Evolutionary conservation across 1,140 invertebrate genomes (phyloP).

Genomic region (Agraylea sexmaculata): DNA sequence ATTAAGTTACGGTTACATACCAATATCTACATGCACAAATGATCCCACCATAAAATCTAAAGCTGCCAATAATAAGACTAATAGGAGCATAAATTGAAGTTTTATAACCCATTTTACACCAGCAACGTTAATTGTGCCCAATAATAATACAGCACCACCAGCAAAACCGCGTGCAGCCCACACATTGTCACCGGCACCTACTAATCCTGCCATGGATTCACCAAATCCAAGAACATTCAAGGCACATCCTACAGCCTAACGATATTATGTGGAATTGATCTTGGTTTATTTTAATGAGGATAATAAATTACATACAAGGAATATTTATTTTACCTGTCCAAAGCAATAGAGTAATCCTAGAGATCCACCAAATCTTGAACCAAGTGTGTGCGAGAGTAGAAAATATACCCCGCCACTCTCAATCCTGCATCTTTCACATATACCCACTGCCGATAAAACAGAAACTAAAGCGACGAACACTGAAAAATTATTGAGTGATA

Average conservation of each 20-base stretch:
- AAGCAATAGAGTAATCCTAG: constrained; percentile 91
- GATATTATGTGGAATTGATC: constrained; percentile 23
- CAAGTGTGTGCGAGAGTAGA: constrained; percentile 84
- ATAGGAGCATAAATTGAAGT: constrained; percentile 72
- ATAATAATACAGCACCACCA: constrained; percentile 63
- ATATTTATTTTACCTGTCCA: constrained; percentile 59
- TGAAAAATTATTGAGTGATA: constrained; percentile 28
- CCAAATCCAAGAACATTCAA: constrained; percentile 92
- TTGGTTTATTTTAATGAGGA: background rate
- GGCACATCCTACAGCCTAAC: constrained; percentile 86
- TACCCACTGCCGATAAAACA: constrained; percentile 87
- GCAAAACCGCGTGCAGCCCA: constrained; percentile 75
- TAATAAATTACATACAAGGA: constrained; percentile 4
- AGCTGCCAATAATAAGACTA: constrained; percentile 73
- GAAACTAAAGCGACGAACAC: constrained; percentile 81
- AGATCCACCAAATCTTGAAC: constrained; percentile 82
- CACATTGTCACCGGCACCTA: constrained; percentile 54
- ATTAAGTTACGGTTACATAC: constrained; percentile 33
- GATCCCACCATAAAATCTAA: constrained; percentile 83
- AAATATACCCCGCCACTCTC: constrained; percentile 95
- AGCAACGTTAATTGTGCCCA: constrained; percentile 80
- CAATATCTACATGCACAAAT: constrained; percentile 55
- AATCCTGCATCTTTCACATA: constrained; percentile 88
- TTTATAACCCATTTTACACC: constrained; percentile 92
- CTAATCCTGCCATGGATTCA: constrained; percentile 80